Evolutionary conservation across 2,888 invertebrate genomes (phyloP), one percentile per base, ranked within the genome.

Genomic region (Linyphia triangularis): DNA sequence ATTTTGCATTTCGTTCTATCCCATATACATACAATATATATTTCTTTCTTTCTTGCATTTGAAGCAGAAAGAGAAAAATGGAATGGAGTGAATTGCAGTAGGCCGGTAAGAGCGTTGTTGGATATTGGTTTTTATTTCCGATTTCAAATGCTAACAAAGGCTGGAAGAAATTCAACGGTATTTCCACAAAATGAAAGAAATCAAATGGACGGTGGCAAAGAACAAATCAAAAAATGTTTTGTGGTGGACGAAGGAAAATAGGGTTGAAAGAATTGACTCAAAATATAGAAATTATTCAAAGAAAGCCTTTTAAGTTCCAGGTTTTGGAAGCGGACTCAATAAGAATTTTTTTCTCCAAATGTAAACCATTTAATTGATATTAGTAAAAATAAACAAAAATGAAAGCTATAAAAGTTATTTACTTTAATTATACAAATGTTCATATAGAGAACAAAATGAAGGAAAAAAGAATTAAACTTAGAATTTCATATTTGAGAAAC

Each of bases 91-190:
- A 22, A 57, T 61, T 26, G 67, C 24, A 69, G 73, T 79, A 73
- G 72, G 72, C 57, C 63, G 72, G 81, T 72, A 57, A 85, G 61
- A 69, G 65, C 79, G 81, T 72, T 72, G 81, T 81, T 73, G 65
- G 86, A 86, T 86, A 86, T 86, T 86, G 86, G 86, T 86, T 86
- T 86, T 86, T 86, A 86, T 86, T 86, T 81, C 86, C 86, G 81
- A 86, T 86, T 86, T 86, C 86, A 75, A 86, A 86, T 86, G 73
- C 86, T 86, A 86, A 86, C 86, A 86, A 86, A 70, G 77, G 75
- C 65, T 9, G 57, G 24, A 19, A 57, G 30, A 26, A 43, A 51
- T 43, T 40, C 19, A n/a, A 37, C 57, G 61, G 69, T 43, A 59
- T 78, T 65, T 78, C 70, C 70, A 78, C 72, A 85, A 85, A 85